These are phyloP conservation scores for Axea sp. DNA, from an alignment of 2,888 invertebrate genomes.

Conservation along the genomic window DNA sequence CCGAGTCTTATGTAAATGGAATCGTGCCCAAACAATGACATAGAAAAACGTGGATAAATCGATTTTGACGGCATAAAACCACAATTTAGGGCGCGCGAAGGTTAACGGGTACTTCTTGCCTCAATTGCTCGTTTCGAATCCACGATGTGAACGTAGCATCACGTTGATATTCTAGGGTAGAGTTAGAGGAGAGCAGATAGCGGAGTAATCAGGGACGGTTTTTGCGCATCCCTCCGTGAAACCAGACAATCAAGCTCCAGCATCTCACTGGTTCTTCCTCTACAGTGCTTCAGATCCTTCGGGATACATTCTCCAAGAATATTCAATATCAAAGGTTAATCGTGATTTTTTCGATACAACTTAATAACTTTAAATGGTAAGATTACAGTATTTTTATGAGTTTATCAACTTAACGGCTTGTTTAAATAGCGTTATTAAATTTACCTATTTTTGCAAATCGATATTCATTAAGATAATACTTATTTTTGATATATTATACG, in stretches of 20 bases:
- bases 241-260: slow-evolving; percentile 71
- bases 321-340: slow-evolving; percentile 57
- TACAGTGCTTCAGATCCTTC: slow-evolving; percentile 43
- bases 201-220: slow-evolving; percentile 72
- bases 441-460: background rate
- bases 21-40: slow-evolving; percentile 52
- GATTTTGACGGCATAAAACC: slow-evolving; percentile 69
- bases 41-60: slow-evolving; percentile 63
- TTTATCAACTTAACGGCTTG: slow-evolving; percentile 8
- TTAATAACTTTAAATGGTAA: slow-evolving; percentile 25
- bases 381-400: slow-evolving; percentile 27
- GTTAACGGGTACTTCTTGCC: slow-evolving; percentile 56
- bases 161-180: slow-evolving; percentile 61
- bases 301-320: slow-evolving; percentile 47
- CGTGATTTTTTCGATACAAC: slow-evolving; percentile 48
- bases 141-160: slow-evolving; percentile 56
- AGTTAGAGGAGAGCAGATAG: slow-evolving; percentile 63
- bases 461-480: too few species aligned
- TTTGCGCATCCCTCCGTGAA: slow-evolving; percentile 69
- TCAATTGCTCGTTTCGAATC: slow-evolving; percentile 61
- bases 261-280: slow-evolving; percentile 61
- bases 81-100: slow-evolving; percentile 64
- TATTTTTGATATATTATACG: too few species aligned
- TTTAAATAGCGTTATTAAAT: slow-evolving; percentile 6
- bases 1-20: slow-evolving; percentile 52